Evolutionary conservation across 2,113 vertebrate genomes (phyloP), one percentile per base, ranked within the genome.

Genomic region (Jaculus jaculus): DNA sequence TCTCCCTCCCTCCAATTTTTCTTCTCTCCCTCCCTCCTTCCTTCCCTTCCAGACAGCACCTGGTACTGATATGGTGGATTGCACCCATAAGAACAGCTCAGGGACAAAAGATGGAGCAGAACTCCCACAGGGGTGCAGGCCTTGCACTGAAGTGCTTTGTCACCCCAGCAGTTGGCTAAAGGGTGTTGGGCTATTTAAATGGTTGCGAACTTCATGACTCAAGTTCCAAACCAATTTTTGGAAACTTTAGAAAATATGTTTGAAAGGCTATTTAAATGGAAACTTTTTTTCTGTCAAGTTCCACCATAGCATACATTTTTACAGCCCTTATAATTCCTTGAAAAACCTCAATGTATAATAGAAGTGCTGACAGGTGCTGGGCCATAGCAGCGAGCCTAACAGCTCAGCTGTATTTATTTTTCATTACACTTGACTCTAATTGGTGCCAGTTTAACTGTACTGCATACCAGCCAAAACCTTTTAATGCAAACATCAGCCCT

Each of bases 331-430:
- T 97, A 98, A 98, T 98, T 97, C 97, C 95, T 96, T 97, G 96
- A 97, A 98, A 97, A 98, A 98, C 95, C 96, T 96, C 97, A 86
- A 85, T 97, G 97, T 97, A 97, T 97, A 98, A 98, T 98, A 96
- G 96, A 98, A 97, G 97, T 97, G 97, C 97, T 98, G 98, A 98
- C 97, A 98, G 97, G 97, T 95, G 84, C 97, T 97, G 97, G 98
- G 87, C 92, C 97, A 93, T 95, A 97, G 96, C 97, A 97, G 96
- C 96, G 68, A 88, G 97, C 96, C 97, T 96, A 97, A 97, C 97
- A 97, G 96, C 96, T 98, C 98, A 98, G 97, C 97, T 98, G 98
- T 98, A 98, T 98, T 98, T 98, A 98, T 98, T 98, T 98, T 98
- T 98, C 97, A 97, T 98, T 98, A 96, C 72, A 97, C 97, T 98